A percentile compares a stretch with the other conserved stretches of the same genome.
Conservation (phyloP, 2,888 invertebrate species). For the Troides helena region DNA sequence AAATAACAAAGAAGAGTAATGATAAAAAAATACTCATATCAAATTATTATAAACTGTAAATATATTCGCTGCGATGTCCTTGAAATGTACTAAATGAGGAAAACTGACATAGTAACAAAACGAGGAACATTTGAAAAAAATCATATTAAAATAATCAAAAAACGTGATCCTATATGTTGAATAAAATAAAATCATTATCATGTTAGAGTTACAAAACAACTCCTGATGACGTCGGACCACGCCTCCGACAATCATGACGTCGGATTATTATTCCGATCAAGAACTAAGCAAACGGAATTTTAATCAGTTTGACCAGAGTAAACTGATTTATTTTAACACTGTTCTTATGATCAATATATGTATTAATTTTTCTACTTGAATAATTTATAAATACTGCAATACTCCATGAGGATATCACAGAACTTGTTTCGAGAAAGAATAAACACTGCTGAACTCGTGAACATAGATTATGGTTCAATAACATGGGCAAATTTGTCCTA, state of each 20-base stretch:
- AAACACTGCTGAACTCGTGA: background rate
- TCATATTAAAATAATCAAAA: no score
- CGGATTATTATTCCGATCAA: background rate
- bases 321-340: background rate
- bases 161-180: background rate
- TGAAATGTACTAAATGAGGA: background rate
- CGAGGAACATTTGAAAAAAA: background rate
- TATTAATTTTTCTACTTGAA: background rate
- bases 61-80: background rate
- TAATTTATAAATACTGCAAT: background rate
- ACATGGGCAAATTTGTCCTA: background rate
- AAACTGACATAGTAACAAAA: background rate
- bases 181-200: slow-evolving; percentile 4
- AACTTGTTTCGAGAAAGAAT: background rate
- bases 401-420: background rate
- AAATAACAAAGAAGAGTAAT: slow-evolving; percentile 21
- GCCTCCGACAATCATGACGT: slow-evolving; percentile 34
- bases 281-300: slow-evolving; percentile 9
- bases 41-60: background rate
- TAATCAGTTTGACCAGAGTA: background rate
- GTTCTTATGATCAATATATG: no score
- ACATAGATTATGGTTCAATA: background rate
- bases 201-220: slow-evolving; percentile 25
- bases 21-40: background rate
- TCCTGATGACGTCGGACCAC: slow-evolving; percentile 39